Conservation (phyloP, 2,888 invertebrate species). For the Cacoxenus indagator region DNA sequence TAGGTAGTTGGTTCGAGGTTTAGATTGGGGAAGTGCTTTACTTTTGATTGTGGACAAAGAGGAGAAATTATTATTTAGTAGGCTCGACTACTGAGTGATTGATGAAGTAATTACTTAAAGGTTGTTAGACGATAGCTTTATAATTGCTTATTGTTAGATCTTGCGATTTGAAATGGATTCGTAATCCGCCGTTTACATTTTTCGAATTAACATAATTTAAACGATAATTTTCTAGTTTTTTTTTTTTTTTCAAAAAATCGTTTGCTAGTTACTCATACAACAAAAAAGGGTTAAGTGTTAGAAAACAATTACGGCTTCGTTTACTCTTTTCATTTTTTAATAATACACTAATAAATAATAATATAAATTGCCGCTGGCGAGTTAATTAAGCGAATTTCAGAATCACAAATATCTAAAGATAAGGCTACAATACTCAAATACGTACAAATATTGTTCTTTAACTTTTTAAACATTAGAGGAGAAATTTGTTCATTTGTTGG, state of each 20-base stretch:
- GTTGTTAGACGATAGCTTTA: no score
- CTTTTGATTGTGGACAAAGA: no score
- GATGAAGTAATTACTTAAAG: no score
- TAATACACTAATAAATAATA: conserved; percentile 8
- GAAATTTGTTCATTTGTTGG: not conserved
- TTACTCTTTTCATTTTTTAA: no score
- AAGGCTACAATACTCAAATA: not conserved
- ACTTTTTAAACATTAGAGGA: not conserved
- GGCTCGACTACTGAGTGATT: no score
- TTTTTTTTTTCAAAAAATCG: conserved; percentile 39
- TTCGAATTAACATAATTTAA: conserved; percentile 54
- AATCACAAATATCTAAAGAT: conserved; percentile 52
- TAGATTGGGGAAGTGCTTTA: no score
- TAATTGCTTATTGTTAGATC: no score
- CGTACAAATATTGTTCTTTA: conserved; percentile 12
- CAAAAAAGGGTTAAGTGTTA: not conserved
- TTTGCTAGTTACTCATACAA: not conserved
- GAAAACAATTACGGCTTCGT: conserved; percentile 8
- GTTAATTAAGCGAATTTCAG: conserved; percentile 40
- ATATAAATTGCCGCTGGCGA: conserved; percentile 8
- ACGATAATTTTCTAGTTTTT: conserved; percentile 57
- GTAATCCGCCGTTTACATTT: conserved; percentile 52
- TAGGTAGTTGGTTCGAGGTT: no score
- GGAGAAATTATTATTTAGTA: no score
- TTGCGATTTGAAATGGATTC: conserved; percentile 38